Conservation (phyloP, 2,113 vertebrate genomes). For the Muntiacus muntjak region DNA sequence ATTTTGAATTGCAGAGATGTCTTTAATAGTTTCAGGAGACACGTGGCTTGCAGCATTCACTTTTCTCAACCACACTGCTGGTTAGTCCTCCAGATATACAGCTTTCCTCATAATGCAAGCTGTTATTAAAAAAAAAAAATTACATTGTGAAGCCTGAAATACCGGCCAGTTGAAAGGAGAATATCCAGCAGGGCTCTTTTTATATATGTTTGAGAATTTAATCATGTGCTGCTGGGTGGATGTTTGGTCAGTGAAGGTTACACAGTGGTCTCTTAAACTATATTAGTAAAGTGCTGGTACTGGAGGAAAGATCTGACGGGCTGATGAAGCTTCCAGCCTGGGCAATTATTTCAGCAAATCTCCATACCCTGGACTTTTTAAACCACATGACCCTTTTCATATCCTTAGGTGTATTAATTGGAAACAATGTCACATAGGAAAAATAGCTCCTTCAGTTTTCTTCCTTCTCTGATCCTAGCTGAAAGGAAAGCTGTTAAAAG, state of each 20-base stretch:
- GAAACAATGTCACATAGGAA: constrained; percentile 29
- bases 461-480: background rate
- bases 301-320: background rate
- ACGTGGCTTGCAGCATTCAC: background rate
- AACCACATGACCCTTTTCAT: background rate
- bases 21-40: background rate
- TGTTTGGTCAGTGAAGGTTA: constrained; percentile 49
- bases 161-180: constrained; percentile 1
- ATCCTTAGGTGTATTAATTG: constrained; percentile 19
- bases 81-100: background rate
- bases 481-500: background rate
- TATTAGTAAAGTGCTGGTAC: constrained; percentile 26
- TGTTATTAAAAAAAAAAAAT: background rate
- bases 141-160: constrained; percentile 35
- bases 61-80: constrained; percentile 1
- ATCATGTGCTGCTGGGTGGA: constrained; percentile 49
- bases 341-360: constrained; percentile 51
- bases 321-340: constrained; percentile 28
- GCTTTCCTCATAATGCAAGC: constrained; percentile 44
- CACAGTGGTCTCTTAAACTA: constrained; percentile 50
- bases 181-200: constrained; percentile 59
- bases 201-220: constrained; percentile 67
- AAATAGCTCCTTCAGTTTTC: constrained; percentile 25
- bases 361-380: background rate
- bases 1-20: background rate